phyloP scores from a whole-genome alignment of 2,888 invertebrate genomes.

The Blomia tropicalis region DNA sequence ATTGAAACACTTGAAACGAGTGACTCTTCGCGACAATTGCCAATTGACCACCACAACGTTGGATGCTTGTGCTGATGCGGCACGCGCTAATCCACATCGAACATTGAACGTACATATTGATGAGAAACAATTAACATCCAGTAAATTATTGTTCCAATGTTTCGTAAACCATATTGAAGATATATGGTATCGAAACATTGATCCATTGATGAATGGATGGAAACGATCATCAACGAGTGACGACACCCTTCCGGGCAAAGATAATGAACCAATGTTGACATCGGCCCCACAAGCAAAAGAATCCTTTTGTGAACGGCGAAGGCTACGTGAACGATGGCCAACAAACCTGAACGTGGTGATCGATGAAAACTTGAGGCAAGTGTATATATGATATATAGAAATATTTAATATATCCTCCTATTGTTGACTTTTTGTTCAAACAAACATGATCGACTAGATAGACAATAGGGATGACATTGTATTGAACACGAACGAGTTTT shows the following conservation, averaged over 20 bases:
- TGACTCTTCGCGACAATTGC: background rate
- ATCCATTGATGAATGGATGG: background rate
- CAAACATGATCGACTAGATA: too few relatives aligned
- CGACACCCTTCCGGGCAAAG: background rate
- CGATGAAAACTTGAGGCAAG: slow-evolving; percentile 4
- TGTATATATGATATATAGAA: background rate
- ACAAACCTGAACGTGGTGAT: slow-evolving; percentile 1
- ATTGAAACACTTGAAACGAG: background rate
- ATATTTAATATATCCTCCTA: too few relatives aligned
- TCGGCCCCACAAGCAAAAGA: background rate
- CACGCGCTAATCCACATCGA: background rate
- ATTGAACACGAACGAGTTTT: too few relatives aligned
- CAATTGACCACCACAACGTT: slow-evolving; percentile 1
- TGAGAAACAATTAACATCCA: slow-evolving; percentile 1
- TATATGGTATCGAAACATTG: background rate
- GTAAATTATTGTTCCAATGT: background rate
- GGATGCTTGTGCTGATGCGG: slow-evolving; percentile 4
- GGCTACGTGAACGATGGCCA: background rate
- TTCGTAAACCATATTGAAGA: background rate
- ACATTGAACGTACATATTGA: background rate
- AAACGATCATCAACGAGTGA: too few relatives aligned
- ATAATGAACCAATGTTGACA: background rate
- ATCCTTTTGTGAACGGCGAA: background rate
- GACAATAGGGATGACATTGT: too few relatives aligned
- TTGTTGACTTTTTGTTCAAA: too few relatives aligned